phyloP scores from a whole-genome alignment of 2,888 invertebrate genomes.

The Beris morrisii region DNA sequence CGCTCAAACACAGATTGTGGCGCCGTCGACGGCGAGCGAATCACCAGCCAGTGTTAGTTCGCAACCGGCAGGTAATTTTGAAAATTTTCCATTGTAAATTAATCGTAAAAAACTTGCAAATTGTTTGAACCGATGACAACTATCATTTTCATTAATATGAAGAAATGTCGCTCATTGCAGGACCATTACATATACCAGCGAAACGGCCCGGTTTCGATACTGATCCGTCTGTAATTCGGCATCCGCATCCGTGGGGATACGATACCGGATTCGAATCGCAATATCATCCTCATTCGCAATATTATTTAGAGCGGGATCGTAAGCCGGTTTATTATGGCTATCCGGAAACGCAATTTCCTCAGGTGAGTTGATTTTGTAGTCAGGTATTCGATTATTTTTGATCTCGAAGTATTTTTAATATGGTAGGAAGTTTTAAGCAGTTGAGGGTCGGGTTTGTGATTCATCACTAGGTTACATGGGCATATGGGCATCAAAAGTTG shows the following conservation, averaged over 20 bases:
- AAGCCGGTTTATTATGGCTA: constrained; percentile 56
- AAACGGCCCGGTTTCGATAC: constrained; percentile 68
- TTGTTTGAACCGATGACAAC: constrained; percentile 55
- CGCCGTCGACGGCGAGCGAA: constrained; percentile 63
- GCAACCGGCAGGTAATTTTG: constrained; percentile 55
- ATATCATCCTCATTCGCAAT: constrained; percentile 53
- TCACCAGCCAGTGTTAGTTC: constrained; percentile 63
- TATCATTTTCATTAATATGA: constrained; percentile 38
- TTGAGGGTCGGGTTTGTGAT: too few species aligned
- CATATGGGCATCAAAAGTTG: too few species aligned
- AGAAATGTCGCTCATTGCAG: constrained; percentile 64
- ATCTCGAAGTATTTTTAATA: too few species aligned
- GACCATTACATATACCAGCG: constrained; percentile 86
- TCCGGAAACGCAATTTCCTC: constrained; percentile 55
- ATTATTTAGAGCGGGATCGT: constrained; percentile 56
- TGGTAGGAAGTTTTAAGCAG: too few species aligned
- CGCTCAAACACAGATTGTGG: constrained; percentile 57
- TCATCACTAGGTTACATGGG: too few species aligned
- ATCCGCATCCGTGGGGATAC: constrained; percentile 56
- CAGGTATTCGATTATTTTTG: too few species aligned
- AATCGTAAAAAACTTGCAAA: constrained; percentile 54
- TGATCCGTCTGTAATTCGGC: constrained; percentile 56
- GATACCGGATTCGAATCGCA: constrained; percentile 54
- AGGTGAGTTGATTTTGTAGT: constrained; percentile 47
- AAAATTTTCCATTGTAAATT: neutral